Base-by-base conservation (phyloP, 2,888 invertebrate species). In the Saturnia japonica region DNA sequence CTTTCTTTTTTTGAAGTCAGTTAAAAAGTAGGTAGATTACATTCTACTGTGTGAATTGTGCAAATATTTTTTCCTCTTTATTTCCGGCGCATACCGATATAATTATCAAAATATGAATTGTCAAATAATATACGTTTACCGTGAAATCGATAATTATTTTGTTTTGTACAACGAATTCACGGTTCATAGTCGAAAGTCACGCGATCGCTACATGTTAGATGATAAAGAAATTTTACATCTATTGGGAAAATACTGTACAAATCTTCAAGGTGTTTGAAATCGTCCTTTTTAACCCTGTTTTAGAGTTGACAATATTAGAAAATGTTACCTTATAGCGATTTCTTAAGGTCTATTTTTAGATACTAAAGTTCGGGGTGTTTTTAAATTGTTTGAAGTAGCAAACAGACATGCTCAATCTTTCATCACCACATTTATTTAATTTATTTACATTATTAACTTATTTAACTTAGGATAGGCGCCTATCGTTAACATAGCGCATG, bases 131-230 rank as follows among this genome's bases (percentile, higher is more conserved):
- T 76, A 71, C 74, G 79, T 79, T 75, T 75, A 74, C 81, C 84
- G 82, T 88, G 82, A 85, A 89, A 89, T 89, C 78, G 82, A 73
- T 89, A 88, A 82, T 84, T 80, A 78, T 82, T 79, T 75, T 72
- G 74, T 80, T 79, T 77, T 79, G 76, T 77, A 76, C 76, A 77
- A 75, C 69, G 71, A 71, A 75, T 73, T 74, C 72, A 72, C 74
- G 73, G 76, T 74, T 75, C 72, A 78, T 73, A 74, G 62, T 72
- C 68, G 62, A 69, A 47, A 67, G 74, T 69, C 79, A 79, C 78
- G 79, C 79, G 73, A 79, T 74, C 4, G 62, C n/a, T 60, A 22
- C 51, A 51, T 12, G 54, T 64, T 40, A n/a, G 19, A 64, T 25
- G 8, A n/a, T 64, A 40, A 64, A 40, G 64, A 64, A 64, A 64